Conservation (phyloP, 2,888 invertebrate genomes). For the Cacoxenus indagator region DNA sequence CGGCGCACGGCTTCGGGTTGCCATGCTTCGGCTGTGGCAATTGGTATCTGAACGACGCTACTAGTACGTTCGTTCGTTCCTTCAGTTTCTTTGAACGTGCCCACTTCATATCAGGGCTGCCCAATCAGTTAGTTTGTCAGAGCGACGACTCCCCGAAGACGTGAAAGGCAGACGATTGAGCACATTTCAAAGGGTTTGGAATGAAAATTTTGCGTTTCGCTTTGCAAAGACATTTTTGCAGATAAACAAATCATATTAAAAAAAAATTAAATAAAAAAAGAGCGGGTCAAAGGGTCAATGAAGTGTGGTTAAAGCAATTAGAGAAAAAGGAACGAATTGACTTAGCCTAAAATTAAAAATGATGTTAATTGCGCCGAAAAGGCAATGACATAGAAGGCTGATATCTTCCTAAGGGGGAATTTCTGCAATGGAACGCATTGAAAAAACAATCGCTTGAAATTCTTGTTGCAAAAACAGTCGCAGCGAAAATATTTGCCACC, state of each 20-base stretch:
- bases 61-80: not conserved
- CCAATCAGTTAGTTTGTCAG: constrained; percentile 45
- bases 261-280: too few relatives aligned
- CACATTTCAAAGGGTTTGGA: not conserved
- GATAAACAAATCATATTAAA: constrained; percentile 16
- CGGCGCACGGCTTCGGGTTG: too few relatives aligned
- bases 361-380: too few relatives aligned
- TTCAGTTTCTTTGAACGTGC: constrained; percentile 35
- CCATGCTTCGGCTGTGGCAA: not conserved
- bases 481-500: constrained; percentile 42
- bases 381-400: too few relatives aligned
- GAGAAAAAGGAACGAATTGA: not conserved
- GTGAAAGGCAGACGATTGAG: not conserved
- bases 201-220: not conserved
- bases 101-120: constrained; percentile 37
- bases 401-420: too few relatives aligned
- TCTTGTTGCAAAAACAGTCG: not conserved
- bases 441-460: not conserved
- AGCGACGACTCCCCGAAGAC: not conserved
- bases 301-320: not conserved
- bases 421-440: too few relatives aligned
- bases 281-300: constrained; percentile 50
- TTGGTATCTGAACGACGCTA: too few relatives aligned
- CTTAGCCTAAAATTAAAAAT: too few relatives aligned
- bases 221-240: constrained; percentile 8